Evolutionary conservation across 2,888 invertebrate genomes (phyloP), one percentile per base, ranked within the genome.

Genomic region (Ophion slaviceki): DNA sequence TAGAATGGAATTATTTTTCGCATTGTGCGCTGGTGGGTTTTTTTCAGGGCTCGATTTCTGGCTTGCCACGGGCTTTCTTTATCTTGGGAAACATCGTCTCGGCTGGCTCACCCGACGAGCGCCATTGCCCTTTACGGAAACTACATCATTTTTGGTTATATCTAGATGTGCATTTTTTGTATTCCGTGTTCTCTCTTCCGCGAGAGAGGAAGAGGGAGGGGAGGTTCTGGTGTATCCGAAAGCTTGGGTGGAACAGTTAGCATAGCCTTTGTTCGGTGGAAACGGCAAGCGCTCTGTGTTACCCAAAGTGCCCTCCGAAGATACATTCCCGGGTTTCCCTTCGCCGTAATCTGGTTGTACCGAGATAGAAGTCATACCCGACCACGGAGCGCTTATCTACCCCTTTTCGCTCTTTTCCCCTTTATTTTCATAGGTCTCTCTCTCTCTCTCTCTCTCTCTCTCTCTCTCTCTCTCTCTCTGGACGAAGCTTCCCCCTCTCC

Each of bases 301-400:
- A 75, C 85, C 85, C 75, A 80, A 80, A 85, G 85, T 85, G 70
- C 84, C 74, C 86, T 81, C 84, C 72, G 84, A 86, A 86, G 84
- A 79, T 85, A 85, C 85, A 85, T 85, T 85, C 78, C 64, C 80
- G 64, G 76, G 10, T 76, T 75, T 78, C 47, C 71, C 71, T 57
- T 11, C 8, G 17, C 64, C 68, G 84, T 86, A 84, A 84, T 86
- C 80, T 84, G 77, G 75, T 83, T 86, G 80, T 86, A 84, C 78
- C 77, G 28, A 84, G 77, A 75, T 76, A 53, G 77, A 71, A 74
- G 67, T 86, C 86, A 77, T 82, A 78, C 74, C 75, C 64, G 67
- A 70, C 72, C 72, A 28, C 72, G 61, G 47, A 32, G 20, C 80
- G 80, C 84, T 84, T 86, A 80, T 84, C 80, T 84, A 84, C 80